Evolutionary conservation across 2,888 invertebrate genomes (phyloP).

Genomic region (Callosobruchus maculatus): DNA sequence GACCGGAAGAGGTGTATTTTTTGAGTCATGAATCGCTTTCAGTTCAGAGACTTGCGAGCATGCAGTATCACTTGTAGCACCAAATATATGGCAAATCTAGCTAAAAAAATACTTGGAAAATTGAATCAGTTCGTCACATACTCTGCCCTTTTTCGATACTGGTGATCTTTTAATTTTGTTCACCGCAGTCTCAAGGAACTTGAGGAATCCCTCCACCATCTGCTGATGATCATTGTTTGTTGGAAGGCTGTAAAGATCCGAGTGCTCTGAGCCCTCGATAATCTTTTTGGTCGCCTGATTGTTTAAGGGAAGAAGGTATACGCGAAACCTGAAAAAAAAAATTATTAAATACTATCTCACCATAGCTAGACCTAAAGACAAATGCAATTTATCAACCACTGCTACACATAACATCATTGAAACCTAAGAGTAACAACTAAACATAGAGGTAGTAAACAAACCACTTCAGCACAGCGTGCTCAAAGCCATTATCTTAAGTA

Average conservation of each 20-base stretch:
- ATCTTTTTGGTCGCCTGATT: conserved; percentile 77
- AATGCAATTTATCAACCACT: no score
- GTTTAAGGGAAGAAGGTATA: conserved; percentile 79
- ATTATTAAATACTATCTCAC: conserved; percentile 14
- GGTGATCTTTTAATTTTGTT: conserved; percentile 79
- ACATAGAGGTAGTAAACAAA: no score
- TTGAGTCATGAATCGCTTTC: no score
- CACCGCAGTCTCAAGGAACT: conserved; percentile 80
- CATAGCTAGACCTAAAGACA: no score
- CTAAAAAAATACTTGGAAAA: background rate
- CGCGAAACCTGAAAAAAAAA: conserved; percentile 66
- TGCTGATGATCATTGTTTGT: conserved; percentile 59
- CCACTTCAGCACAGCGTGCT: no score
- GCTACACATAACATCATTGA: no score
- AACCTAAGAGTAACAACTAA: no score
- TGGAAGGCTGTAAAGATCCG: conserved; percentile 79
- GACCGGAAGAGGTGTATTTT: no score
- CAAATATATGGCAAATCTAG: background rate
- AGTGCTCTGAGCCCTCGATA: conserved; percentile 68
- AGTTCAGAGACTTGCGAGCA: no score
- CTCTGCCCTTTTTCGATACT: conserved; percentile 66
- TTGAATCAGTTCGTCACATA: conserved; percentile 50
- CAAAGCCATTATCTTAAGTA: no score
- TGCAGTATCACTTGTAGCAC: no score
- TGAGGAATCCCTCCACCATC: conserved; percentile 69